phyloP scores from a whole-genome alignment of 2,888 invertebrate species.

The Drosophila paramelanica region DNA sequence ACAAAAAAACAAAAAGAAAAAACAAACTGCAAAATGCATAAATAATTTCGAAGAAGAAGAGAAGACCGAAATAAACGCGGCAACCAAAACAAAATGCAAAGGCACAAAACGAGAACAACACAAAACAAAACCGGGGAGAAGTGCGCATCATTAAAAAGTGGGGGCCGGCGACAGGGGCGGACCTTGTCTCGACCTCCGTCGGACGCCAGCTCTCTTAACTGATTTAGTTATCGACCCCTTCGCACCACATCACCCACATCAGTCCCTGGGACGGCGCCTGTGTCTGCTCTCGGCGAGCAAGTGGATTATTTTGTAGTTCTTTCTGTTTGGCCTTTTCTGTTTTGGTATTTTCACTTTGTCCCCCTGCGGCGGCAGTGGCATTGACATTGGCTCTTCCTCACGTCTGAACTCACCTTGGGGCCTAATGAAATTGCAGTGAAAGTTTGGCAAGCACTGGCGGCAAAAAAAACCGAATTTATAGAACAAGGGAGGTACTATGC shows the following conservation, averaged over 20 bases:
- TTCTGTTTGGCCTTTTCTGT: constrained; percentile 48
- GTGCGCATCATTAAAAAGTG: constrained; percentile 28
- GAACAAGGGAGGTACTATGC: background rate
- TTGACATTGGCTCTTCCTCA: constrained; percentile 46
- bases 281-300: constrained; percentile 42
- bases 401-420: constrained; percentile 25
- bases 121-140: constrained; percentile 24
- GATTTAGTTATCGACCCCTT: constrained; percentile 58
- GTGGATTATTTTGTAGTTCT: constrained; percentile 68
- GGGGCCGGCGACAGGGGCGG: background rate
- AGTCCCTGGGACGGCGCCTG: constrained; percentile 10
- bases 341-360: constrained; percentile 18
- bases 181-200: constrained; percentile 34
- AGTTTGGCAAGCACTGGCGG: background rate
- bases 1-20: constrained; percentile 6
- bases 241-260: constrained; percentile 7
- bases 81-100: constrained; percentile 64
- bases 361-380: constrained; percentile 33
- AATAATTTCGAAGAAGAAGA: constrained; percentile 61
- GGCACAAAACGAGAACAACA: constrained; percentile 24
- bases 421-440: constrained; percentile 24
- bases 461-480: background rate
- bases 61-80: constrained; percentile 50
- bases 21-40: constrained; percentile 61
- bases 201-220: constrained; percentile 60